Conservation (phyloP, 2,888 invertebrate species). For the Polyommatus icarus region DNA sequence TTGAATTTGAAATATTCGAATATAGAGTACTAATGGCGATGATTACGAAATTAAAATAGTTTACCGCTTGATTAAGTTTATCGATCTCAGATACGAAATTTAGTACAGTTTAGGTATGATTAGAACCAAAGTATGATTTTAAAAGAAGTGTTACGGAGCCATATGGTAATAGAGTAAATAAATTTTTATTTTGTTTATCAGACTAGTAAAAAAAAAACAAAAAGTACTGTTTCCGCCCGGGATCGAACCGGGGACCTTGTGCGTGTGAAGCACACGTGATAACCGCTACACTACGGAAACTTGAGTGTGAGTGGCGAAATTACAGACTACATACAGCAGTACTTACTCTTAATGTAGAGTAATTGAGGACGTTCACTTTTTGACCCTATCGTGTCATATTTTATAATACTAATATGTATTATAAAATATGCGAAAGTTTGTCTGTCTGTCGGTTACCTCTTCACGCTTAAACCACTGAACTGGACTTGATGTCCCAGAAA, state of each 20-base stretch:
- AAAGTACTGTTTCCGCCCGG: slow-evolving; percentile 82
- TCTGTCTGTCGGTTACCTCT: too few species aligned
- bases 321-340: neutral
- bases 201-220: slow-evolving; percentile 19
- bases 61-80: too few species aligned
- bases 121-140: neutral
- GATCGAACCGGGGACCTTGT: slow-evolving; percentile 87
- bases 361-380: neutral
- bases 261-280: slow-evolving; percentile 91
- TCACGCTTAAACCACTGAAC: too few species aligned
- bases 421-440: too few species aligned
- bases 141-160: too few species aligned
- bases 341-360: neutral
- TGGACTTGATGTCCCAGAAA: too few species aligned
- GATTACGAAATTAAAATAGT: neutral
- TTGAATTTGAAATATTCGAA: neutral
- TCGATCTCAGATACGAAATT: neutral
- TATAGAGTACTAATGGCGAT: neutral
- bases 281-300: slow-evolving; percentile 89
- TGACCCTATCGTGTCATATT: neutral
- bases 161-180: too few species aligned
- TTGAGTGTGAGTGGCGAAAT: neutral
- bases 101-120: neutral
- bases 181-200: neutral
- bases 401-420: too few species aligned